phyloP scores from a whole-genome alignment of 2,888 invertebrate species.

The Spilarctia lutea region DNA sequence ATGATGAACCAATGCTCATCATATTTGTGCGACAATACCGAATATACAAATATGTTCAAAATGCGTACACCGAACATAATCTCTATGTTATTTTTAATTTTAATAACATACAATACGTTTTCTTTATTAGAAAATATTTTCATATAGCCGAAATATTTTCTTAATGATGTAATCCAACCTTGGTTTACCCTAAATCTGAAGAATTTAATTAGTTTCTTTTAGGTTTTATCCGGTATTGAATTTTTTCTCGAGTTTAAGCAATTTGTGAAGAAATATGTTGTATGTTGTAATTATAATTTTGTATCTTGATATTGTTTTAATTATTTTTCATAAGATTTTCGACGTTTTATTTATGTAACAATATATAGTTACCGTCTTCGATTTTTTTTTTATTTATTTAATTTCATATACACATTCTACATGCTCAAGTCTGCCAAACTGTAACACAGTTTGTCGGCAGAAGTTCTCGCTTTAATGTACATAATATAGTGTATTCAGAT shows the following conservation, averaged over 20 bases:
- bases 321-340: background rate
- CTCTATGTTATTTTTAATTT: slow-evolving; percentile 29
- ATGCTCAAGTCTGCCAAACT: no score
- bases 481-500: no score
- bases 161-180: slow-evolving; percentile 48
- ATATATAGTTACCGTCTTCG: no score
- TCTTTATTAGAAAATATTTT: slow-evolving; percentile 41
- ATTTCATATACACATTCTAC: no score
- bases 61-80: slow-evolving; percentile 16
- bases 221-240: slow-evolving; percentile 21
- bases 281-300: slow-evolving; percentile 5
- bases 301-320: background rate
- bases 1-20: no score
- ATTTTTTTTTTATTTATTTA: no score
- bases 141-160: slow-evolving; percentile 41
- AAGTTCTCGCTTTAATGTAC: no score
- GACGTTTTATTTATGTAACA: no score
- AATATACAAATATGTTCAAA: background rate
- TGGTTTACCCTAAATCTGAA: slow-evolving; percentile 36
- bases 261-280: slow-evolving; percentile 13
- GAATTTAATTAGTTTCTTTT: slow-evolving; percentile 46
- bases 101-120: slow-evolving; percentile 33
- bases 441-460: no score
- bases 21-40: no score
- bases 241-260: slow-evolving; percentile 13